Conservation (phyloP, 1,140 invertebrate species). For the Caenorhabditis briggsae region DNA sequence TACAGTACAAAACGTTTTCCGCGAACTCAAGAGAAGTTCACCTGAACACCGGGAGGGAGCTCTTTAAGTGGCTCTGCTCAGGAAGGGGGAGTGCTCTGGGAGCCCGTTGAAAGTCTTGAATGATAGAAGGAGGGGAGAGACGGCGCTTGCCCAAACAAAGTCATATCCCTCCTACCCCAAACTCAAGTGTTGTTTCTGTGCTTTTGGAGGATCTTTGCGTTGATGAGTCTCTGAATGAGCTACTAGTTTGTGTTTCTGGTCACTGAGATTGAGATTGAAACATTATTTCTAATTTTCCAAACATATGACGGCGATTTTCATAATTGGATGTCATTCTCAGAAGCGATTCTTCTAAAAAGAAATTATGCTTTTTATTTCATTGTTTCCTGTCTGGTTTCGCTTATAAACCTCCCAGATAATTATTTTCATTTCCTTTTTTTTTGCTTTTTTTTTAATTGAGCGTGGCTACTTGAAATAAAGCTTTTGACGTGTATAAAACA, state of each 20-base stretch:
- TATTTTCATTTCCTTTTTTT: too few species aligned
- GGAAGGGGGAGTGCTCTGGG: conserved; percentile 44
- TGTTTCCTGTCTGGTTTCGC: too few species aligned
- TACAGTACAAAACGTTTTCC: conserved; percentile 54
- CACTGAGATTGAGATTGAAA: not conserved
- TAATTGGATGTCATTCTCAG: too few species aligned
- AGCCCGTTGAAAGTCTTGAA: conserved; percentile 39
- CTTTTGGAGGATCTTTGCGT: conserved; percentile 27
- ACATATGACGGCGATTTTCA: too few species aligned
- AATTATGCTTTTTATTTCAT: too few species aligned
- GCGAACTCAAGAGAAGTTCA: conserved; percentile 47
- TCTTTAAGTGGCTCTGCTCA: conserved; percentile 42
- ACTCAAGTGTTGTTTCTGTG: conserved; percentile 56
- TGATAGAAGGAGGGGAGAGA: conserved; percentile 20
- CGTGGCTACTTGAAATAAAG: too few species aligned
- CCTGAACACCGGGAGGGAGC: conserved; percentile 16
- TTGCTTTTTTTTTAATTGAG: too few species aligned
- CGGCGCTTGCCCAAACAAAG: conserved; percentile 50
- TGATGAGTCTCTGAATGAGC: conserved; percentile 8
- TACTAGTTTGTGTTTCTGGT: not conserved
- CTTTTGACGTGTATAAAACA: too few species aligned
- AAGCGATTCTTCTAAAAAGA: too few species aligned
- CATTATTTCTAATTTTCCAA: too few species aligned
- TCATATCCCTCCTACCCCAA: conserved; percentile 9
- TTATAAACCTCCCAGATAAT: too few species aligned